phyloP scores from a whole-genome alignment of 53 echinoderm and acorn worm genomes.

The Temnopleurus reevesii region DNA sequence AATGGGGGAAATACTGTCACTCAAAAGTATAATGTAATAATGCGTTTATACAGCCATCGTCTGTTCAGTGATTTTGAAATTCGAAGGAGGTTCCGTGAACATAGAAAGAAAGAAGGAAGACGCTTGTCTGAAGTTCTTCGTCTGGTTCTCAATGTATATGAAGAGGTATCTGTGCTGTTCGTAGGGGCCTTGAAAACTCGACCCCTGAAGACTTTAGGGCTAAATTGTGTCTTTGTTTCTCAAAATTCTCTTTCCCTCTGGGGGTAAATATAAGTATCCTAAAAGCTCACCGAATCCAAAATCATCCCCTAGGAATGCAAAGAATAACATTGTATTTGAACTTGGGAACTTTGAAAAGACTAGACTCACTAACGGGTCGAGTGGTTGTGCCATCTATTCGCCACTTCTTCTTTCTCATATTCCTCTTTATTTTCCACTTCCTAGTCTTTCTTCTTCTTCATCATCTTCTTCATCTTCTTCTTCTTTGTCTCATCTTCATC shows the following conservation, averaged over 20 bases:
- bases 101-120: too few species aligned
- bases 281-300: background rate
- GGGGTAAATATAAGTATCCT: constrained; percentile 15
- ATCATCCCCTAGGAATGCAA: constrained; percentile 32
- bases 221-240: constrained; percentile 24
- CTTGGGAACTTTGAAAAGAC: background rate
- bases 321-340: constrained; percentile 12
- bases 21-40: too few species aligned
- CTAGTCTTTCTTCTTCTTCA: background rate
- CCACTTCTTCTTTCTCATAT: too few species aligned
- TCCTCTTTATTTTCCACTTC: background rate
- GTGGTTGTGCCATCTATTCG: constrained; percentile 1
- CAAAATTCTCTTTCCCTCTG: constrained; percentile 11
- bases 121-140: too few species aligned
- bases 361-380: background rate
- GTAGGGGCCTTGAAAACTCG: too few species aligned
- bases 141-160: too few species aligned
- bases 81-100: too few species aligned
- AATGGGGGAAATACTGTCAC: too few species aligned
- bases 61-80: too few species aligned
- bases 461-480: background rate
- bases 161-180: too few species aligned
- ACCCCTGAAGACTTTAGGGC: background rate
- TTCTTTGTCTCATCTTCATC: background rate
- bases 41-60: too few species aligned